phyloP scores from a whole-genome alignment of 2,888 invertebrate genomes.

The Steinernema carpocapsae region DNA sequence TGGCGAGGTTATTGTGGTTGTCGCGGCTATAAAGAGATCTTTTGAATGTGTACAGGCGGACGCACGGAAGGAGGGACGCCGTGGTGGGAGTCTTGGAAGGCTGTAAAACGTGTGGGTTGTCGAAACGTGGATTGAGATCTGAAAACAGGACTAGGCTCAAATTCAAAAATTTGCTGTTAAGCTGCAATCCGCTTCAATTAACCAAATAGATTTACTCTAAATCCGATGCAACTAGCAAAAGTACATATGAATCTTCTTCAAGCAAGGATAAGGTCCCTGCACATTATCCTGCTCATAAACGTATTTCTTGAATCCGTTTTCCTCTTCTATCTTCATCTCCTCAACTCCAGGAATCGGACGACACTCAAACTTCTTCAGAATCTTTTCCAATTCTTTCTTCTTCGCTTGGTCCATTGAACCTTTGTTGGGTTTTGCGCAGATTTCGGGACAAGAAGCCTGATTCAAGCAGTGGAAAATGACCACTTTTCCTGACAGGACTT shows the following conservation, averaged over 20 bases:
- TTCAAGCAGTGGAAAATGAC: neutral
- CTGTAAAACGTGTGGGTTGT: no score
- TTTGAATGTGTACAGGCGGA: no score
- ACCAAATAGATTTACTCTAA: no score
- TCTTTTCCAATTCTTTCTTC: neutral
- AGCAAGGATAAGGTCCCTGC: neutral
- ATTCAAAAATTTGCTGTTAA: no score
- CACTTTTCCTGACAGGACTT: neutral
- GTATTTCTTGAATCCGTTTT: neutral
- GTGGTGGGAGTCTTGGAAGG: no score
- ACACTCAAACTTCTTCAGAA: neutral
- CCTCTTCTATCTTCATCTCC: neutral
- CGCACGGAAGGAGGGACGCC: no score
- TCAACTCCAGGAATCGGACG: neutral
- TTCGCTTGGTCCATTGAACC: neutral
- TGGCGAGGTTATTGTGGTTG: no score
- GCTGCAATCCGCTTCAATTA: no score
- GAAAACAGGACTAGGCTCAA: no score
- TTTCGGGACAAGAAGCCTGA: neutral
- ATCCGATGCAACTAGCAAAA: no score
- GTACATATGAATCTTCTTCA: neutral
- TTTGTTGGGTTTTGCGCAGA: neutral
- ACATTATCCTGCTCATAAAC: neutral
- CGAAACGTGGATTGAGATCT: no score
- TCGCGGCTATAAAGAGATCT: no score